A percentile compares a stretch with the other conserved stretches of the same genome.
Evolutionary conservation across 2,888 invertebrate genomes (phyloP).

Genomic region (Anthrax anthrax): DNA sequence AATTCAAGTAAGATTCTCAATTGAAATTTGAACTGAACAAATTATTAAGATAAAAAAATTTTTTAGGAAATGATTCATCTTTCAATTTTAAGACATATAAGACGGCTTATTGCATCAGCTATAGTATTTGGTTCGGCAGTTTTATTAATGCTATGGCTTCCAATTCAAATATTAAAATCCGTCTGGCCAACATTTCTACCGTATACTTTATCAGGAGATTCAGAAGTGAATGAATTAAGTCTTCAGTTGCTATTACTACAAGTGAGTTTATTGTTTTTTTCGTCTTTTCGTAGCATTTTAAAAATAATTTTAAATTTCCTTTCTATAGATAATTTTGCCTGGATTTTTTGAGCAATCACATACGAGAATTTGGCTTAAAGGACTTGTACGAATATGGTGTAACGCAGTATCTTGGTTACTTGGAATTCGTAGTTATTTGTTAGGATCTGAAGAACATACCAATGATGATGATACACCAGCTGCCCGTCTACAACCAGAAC

Average conservation of each 20-base stretch:
- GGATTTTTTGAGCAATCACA: conserved; percentile 93
- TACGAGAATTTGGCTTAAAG: conserved; percentile 86
- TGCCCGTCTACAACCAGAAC: conserved; percentile 27
- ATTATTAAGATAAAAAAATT: not conserved
- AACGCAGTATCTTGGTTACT: conserved; percentile 66
- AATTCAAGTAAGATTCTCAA: conserved; percentile 52
- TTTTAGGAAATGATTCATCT: conserved; percentile 90
- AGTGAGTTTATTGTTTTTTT: conserved; percentile 35
- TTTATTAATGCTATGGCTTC: conserved; percentile 90
- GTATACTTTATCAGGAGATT: conserved; percentile 78
- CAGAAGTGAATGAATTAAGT: conserved; percentile 86
- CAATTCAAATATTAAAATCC: conserved; percentile 70
- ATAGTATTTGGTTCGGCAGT: conserved; percentile 94
- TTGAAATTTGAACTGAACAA: not conserved
- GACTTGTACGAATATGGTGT: conserved; percentile 79
- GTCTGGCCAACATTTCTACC: conserved; percentile 81
- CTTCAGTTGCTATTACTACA: conserved; percentile 82
- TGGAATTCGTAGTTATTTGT: conserved; percentile 76
- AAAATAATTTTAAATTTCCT: not conserved
- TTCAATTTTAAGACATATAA: conserved; percentile 79
- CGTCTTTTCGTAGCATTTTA: too few species aligned
- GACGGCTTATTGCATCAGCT: conserved; percentile 81
- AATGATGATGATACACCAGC: conserved; percentile 21
- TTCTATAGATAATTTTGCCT: conserved; percentile 71
- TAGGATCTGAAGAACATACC: conserved; percentile 50